Percentiles rank a stretch among this genome's conserved stretches.
These are phyloP conservation scores for Botia kubotai DNA, from an alignment of 2,797 vertebrate genomes.

Conservation along the genomic window DNA sequence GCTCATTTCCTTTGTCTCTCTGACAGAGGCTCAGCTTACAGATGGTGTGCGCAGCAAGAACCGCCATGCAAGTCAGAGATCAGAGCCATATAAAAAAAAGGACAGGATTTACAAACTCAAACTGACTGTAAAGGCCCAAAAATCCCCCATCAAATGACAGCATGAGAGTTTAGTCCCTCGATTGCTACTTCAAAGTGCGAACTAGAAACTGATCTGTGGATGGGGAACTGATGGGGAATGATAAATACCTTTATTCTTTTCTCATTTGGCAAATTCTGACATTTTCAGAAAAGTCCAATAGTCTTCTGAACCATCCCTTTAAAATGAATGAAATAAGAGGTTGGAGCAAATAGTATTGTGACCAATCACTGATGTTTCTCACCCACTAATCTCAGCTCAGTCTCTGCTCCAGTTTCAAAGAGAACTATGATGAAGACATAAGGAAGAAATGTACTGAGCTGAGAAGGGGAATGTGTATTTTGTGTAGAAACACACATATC, in stretches of 20 bases:
- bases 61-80: constrained; percentile 53
- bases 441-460: constrained; percentile 64
- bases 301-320: constrained; percentile 32
- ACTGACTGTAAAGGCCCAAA: constrained; percentile 45
- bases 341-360: constrained; percentile 23
- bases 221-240: constrained; percentile 47
- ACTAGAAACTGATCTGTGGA: constrained; percentile 56
- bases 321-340: constrained; percentile 28
- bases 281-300: constrained; percentile 72
- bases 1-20: constrained; percentile 44
- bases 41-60: constrained; percentile 60
- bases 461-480: constrained; percentile 69
- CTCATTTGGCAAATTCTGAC: constrained; percentile 90
- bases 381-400: constrained; percentile 59
- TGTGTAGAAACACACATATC: constrained; percentile 71
- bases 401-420: constrained; percentile 60
- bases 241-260: constrained; percentile 48
- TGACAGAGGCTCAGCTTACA: constrained; percentile 58
- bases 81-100: constrained; percentile 54
- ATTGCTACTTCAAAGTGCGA: constrained; percentile 72
- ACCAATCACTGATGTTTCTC: constrained; percentile 30
- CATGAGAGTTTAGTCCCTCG: constrained; percentile 57
- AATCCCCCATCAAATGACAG: constrained; percentile 55
- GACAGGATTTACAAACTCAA: constrained; percentile 55
- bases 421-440: constrained; percentile 72